Conservation (phyloP, 1,140 invertebrate species). For the Elymnias hypermnestra region DNA sequence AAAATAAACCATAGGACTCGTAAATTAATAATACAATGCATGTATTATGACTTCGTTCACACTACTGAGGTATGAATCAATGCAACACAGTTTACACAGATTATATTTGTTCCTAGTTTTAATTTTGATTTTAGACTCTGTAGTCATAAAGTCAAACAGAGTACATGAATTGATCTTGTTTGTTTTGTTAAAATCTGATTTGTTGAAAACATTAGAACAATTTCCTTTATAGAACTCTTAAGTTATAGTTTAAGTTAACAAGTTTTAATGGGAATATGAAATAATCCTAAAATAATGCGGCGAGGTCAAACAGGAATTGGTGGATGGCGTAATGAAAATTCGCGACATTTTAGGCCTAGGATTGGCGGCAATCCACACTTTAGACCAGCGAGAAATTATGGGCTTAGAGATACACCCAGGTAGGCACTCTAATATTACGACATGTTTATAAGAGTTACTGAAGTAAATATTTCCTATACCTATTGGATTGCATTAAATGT, state of each 20-base stretch:
- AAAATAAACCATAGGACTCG: too few species aligned
- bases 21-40: too few species aligned
- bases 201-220: conserved; percentile 7
- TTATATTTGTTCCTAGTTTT: too few species aligned
- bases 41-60: too few species aligned
- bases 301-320: conserved; percentile 61
- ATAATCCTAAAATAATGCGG: conserved; percentile 51
- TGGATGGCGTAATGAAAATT: conserved; percentile 65
- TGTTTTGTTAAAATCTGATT: conserved; percentile 22
- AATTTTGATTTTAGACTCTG: too few species aligned
- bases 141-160: conserved; percentile 14
- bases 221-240: neutral
- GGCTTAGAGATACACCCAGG: conserved; percentile 38
- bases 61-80: too few species aligned
- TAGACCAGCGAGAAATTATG: conserved; percentile 40
- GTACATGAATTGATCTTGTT: conserved; percentile 44
- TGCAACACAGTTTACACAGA: too few species aligned
- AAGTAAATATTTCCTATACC: too few species aligned
- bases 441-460: neutral
- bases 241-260: too few species aligned
- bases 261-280: conserved; percentile 21
- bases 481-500: neutral
- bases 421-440: conserved; percentile 17
- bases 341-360: conserved; percentile 56
- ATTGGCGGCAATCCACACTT: conserved; percentile 43